Evolutionary conservation across 2,113 vertebrate species (phyloP), one percentile per base, ranked within the genome.

Genomic region (Electrona antarctica): DNA sequence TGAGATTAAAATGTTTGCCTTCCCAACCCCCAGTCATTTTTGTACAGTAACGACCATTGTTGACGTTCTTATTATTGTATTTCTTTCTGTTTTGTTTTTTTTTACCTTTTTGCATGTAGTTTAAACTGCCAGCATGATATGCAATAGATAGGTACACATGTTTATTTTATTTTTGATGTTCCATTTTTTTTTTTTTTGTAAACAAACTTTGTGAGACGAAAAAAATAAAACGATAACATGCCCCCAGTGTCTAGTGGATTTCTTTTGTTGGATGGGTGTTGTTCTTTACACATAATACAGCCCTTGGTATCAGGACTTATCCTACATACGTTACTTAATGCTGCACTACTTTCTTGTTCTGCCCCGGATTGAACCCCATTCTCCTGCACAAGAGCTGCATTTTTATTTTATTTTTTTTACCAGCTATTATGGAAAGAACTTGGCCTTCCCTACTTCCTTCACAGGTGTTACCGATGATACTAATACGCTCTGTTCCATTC

Each of bases 51-150:
- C 82, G 60, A 83, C 74, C 73, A 77, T 90, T 77, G 82, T 87
- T 71, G 73, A 52, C 85, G 75, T 85, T 90, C 47, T 86, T 90
- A 60, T 75, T 81, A 64, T 87, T 86, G 49, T 90, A 14, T 77
- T 67, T 84, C 29, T 33, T 33, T 33, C 4, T 33, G 2, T 33
- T 33, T 4, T 33, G 2, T 41, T 6, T 41, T 41, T 6, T 41
- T 41, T 6, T 41, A 21, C 33, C 5, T 85, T 88, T 73, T 89
- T 92, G 93, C 89, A 93, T 91, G 90, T 91, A 91, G 87, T 92
- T 91, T 12, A 80, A 89, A 87, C 87, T 90, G 82, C 85, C 87
- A 90, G 90, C 91, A 90, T 93, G 89, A 88, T 86, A 88, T 92
- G 88, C 85, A 87, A 91, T 91, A 86, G 86, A 84, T 88, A 64